Evolutionary conservation across 1,140 invertebrate genomes (phyloP).

Genomic region (Doryteuthis pealeii): DNA sequence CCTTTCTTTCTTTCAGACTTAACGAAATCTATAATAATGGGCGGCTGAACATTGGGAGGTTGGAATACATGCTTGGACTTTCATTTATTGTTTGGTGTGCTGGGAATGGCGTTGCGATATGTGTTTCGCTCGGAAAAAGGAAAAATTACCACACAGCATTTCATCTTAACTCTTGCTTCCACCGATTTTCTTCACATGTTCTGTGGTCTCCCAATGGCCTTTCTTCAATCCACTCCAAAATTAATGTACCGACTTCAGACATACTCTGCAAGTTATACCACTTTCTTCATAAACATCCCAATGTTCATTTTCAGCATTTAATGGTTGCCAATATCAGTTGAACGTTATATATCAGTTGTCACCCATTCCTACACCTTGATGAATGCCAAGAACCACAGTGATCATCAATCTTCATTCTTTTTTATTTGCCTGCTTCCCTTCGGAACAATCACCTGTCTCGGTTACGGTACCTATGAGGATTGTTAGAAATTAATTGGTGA

Average conservation of each 20-base stretch:
- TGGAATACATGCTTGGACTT: constrained; percentile 24
- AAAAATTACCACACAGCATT: constrained; percentile 44
- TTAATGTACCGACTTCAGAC: constrained; percentile 31
- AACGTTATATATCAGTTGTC: constrained; percentile 54
- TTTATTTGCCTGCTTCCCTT: constrained; percentile 32
- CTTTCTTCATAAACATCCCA: constrained; percentile 45
- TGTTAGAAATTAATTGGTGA: no score
- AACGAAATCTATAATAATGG: no score
- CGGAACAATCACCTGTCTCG: constrained; percentile 42
- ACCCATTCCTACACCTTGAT: constrained; percentile 42
- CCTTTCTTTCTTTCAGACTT: no score
- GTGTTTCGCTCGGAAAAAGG: constrained; percentile 45
- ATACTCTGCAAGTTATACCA: constrained; percentile 44
- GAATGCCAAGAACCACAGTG: constrained; percentile 37
- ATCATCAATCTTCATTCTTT: constrained; percentile 31
- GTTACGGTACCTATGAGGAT: no score
- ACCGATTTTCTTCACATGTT: constrained; percentile 40
- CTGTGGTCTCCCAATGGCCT: constrained; percentile 40
- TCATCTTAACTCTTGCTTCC: constrained; percentile 46
- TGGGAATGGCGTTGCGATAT: constrained; percentile 49
- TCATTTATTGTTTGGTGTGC: constrained; percentile 36
- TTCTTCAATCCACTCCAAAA: constrained; percentile 32
- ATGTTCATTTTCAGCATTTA: constrained; percentile 45
- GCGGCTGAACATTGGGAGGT: neutral
- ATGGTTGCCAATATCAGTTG: constrained; percentile 51